phyloP scores from a whole-genome alignment of 2,797 vertebrate genomes.

The Pseudochirops cupreus region DNA sequence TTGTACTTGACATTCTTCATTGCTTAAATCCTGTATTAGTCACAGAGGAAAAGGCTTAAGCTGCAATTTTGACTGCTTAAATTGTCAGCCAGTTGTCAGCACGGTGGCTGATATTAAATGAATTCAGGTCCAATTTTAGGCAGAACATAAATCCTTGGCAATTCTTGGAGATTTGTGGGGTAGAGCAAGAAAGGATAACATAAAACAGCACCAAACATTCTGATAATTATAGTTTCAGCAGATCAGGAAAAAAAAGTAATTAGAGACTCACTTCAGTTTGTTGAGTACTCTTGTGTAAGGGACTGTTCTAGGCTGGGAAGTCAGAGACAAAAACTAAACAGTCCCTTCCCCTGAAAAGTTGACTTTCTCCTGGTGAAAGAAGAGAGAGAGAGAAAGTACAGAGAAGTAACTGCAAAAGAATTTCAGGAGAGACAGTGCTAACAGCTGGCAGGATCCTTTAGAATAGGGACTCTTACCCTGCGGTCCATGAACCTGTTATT shows the following conservation, averaged over 20 bases:
- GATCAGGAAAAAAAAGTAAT: background rate
- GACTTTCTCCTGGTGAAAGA: background rate
- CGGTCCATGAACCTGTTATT: background rate
- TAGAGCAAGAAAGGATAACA: background rate
- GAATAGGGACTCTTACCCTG: background rate
- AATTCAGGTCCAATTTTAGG: background rate
- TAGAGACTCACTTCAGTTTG: background rate
- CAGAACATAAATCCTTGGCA: background rate
- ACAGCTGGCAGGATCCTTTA: background rate
- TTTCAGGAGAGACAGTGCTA: background rate
- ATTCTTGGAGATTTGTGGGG: background rate
- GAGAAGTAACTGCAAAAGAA: background rate
- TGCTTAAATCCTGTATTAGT: constrained; percentile 4
- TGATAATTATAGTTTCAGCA: background rate
- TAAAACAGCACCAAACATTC: background rate
- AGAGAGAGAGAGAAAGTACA: background rate
- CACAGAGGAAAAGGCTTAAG: background rate
- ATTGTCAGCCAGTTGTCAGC: background rate
- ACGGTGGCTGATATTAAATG: background rate
- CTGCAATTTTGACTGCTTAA: background rate
- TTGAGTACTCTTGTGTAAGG: background rate
- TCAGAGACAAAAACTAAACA: background rate
- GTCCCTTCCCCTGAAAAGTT: background rate
- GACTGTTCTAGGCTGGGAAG: background rate
- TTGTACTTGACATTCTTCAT: constrained; percentile 1